Evolutionary conservation across 2,113 vertebrate species (phyloP).

Genomic region (Marmota monax): DNA sequence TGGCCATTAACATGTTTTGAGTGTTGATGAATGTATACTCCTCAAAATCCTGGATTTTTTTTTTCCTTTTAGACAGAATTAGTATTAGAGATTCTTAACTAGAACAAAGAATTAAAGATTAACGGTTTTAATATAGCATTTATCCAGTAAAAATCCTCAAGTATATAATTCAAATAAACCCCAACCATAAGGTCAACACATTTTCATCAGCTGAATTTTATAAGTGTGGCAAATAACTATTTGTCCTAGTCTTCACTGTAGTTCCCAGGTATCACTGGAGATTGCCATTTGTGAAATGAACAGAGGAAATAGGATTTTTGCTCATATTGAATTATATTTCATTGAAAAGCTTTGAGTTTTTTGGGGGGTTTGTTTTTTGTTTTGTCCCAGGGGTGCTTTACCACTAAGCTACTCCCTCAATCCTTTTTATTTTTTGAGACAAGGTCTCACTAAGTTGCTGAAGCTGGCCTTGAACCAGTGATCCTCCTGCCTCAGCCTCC

Average conservation of each 20-base stretch:
- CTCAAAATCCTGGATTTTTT: conserved; percentile 71
- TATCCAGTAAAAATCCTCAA: conserved; percentile 87
- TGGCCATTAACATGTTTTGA: conserved; percentile 45
- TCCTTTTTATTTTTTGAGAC: too few relatives aligned
- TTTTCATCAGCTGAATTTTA: conserved; percentile 90
- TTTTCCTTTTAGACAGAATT: conserved; percentile 81
- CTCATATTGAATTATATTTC: conserved; percentile 78
- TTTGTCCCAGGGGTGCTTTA: too few relatives aligned
- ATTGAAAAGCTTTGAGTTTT: conserved; percentile 44
- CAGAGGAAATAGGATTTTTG: conserved; percentile 77
- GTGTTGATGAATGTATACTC: conserved; percentile 68
- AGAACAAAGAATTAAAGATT: conserved; percentile 88
- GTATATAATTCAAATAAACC: conserved; percentile 88
- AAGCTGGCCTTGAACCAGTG: too few relatives aligned
- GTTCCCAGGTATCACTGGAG: conserved; percentile 84
- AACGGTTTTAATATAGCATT: conserved; percentile 88
- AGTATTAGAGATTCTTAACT: conserved; percentile 75
- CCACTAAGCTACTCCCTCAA: too few relatives aligned
- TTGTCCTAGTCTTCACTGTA: conserved; percentile 83
- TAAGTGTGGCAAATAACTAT: conserved; percentile 89
- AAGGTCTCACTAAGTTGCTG: too few relatives aligned
- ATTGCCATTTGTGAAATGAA: conserved; percentile 68
- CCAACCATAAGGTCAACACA: conserved; percentile 88
- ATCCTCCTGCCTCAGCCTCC: too few relatives aligned
- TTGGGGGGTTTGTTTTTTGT: too few relatives aligned